phyloP scores from a whole-genome alignment of 2,113 vertebrate genomes.

The Apeltes quadracus region DNA sequence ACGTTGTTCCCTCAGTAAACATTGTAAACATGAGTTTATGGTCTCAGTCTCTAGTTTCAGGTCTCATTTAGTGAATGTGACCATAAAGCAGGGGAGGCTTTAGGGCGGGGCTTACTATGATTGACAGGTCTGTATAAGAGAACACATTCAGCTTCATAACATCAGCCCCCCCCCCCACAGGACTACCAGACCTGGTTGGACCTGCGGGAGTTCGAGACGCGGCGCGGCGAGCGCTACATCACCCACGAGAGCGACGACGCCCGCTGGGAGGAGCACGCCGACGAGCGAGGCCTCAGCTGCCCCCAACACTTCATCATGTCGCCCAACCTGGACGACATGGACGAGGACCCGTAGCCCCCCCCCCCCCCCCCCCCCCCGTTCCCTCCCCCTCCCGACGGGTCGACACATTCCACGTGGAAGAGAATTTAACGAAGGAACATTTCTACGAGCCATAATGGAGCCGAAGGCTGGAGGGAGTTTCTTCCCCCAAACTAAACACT shows the following conservation, averaged over 20 bases:
- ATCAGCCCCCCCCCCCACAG: slow-evolving; percentile 61
- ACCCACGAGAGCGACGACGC: slow-evolving; percentile 94
- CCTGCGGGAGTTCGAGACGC: slow-evolving; percentile 93
- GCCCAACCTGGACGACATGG: slow-evolving; percentile 93
- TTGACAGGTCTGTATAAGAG: background rate
- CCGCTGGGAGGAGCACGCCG: slow-evolving; percentile 91
- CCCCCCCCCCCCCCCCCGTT: too few species aligned
- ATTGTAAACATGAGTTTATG: too few species aligned
- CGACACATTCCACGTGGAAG: background rate
- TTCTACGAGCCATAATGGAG: slow-evolving; percentile 7
- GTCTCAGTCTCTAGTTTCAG: too few species aligned
- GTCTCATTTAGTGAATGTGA: too few species aligned
- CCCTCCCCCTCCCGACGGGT: too few species aligned
- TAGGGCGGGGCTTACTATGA: background rate
- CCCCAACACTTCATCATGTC: slow-evolving; percentile 95
- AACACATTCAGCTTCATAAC: too few species aligned
- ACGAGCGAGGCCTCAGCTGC: slow-evolving; percentile 78
- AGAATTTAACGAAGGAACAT: background rate
- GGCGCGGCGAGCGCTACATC: slow-evolving; percentile 92
- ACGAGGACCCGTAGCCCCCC: slow-evolving; percentile 88
- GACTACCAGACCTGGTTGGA: slow-evolving; percentile 97
- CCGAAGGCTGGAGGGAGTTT: background rate
- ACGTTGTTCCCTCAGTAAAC: background rate
- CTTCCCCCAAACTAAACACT: background rate
- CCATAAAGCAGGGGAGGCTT: too few species aligned